Evolutionary conservation across 2,888 invertebrate genomes (phyloP).

Genomic region (Drosophila demipolita): DNA sequence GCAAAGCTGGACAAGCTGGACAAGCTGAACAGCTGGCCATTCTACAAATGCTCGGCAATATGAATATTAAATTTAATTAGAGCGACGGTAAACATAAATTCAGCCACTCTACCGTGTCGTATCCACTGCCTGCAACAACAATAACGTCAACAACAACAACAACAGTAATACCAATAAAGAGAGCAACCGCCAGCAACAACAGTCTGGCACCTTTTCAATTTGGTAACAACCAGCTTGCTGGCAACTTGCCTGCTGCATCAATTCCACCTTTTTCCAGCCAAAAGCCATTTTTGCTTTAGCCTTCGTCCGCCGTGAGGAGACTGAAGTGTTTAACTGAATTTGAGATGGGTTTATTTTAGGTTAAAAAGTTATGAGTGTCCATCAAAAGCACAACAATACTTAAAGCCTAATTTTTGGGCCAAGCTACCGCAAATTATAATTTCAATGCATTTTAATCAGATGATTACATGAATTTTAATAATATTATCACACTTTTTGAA

Average conservation of each 20-base stretch:
- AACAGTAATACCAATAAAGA: conserved; percentile 15
- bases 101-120: conserved; percentile 52
- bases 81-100: conserved; percentile 75
- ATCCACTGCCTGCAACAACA: conserved; percentile 28
- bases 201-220: conserved; percentile 43
- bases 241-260: conserved; percentile 13
- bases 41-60: conserved; percentile 70
- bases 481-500: not conserved
- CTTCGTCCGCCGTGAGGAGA: conserved; percentile 10
- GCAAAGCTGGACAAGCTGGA: conserved; percentile 20
- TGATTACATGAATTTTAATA: not conserved
- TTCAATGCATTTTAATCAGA: conserved; percentile 22
- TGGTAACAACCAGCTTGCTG: conserved; percentile 26
- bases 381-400: conserved; percentile 20
- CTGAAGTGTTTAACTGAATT: conserved; percentile 40
- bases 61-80: conserved; percentile 82
- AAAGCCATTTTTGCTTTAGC: conserved; percentile 21
- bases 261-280: conserved; percentile 10
- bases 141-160: conserved; percentile 2
- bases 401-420: conserved; percentile 28
- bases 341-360: conserved; percentile 35
- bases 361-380: conserved; percentile 34
- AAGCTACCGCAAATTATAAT: conserved; percentile 22
- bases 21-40: conserved; percentile 52
- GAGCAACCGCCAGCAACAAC: conserved; percentile 6